A percentile compares a stretch with the other conserved stretches of the same genome.
Conservation (phyloP, 2,888 invertebrate genomes). For the Oligia latruncula region DNA sequence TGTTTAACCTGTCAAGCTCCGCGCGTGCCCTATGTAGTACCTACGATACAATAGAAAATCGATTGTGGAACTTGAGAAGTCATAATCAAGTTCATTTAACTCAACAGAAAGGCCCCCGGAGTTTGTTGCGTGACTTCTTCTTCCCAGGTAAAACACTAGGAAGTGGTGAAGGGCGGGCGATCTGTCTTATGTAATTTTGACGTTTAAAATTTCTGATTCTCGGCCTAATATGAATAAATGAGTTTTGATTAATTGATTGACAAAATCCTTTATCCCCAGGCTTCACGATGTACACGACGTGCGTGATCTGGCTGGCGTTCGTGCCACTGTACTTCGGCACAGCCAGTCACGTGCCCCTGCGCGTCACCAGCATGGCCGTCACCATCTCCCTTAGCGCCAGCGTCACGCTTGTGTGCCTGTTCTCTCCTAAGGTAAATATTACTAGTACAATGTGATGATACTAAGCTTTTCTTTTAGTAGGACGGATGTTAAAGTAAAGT, state of each 20-base stretch:
- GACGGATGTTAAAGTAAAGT: too few species aligned
- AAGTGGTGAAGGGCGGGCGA: neutral
- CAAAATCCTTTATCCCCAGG: constrained; percentile 86
- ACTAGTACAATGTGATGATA: neutral
- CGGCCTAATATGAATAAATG: neutral
- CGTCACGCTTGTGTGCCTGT: constrained; percentile 97
- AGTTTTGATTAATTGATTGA: neutral
- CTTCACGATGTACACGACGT: constrained; percentile 99
- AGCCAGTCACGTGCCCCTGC: constrained; percentile 96
- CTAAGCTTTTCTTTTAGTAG: neutral
- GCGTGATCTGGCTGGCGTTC: constrained; percentile 99
- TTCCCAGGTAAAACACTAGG: neutral
- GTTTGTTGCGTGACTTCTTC: neutral
- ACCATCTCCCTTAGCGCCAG: constrained; percentile 98
- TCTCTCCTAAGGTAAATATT: constrained; percentile 95
- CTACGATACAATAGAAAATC: too few species aligned
- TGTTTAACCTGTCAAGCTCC: neutral
- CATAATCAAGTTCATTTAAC: neutral
- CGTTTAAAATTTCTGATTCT: neutral
- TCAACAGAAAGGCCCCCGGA: neutral
- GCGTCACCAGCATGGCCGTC: constrained; percentile 98
- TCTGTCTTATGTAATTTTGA: neutral
- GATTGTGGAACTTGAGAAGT: too few species aligned
- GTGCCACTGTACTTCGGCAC: constrained; percentile 99
- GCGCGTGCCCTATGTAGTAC: too few species aligned